Evolutionary conservation across 2,113 vertebrate genomes (phyloP).

Genomic region (Lichenostomus cassidix): DNA sequence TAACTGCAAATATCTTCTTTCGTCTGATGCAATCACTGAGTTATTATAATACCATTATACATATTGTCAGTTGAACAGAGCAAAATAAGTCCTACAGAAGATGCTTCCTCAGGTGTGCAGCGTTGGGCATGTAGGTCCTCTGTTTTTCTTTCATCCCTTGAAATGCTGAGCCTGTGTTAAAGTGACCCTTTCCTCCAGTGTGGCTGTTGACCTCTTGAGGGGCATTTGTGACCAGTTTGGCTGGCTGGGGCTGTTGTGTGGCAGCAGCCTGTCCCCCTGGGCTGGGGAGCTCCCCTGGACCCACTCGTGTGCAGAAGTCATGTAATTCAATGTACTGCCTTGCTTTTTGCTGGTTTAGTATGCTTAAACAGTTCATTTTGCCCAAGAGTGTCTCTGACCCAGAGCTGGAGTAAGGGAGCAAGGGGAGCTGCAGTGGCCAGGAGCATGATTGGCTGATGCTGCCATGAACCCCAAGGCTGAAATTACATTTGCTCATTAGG

Average conservation of each 20-base stretch:
- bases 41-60: neutral
- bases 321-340: neutral
- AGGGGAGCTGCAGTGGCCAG: neutral
- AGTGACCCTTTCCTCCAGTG: fast-evolving
- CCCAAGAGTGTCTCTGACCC: fast-evolving
- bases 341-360: neutral
- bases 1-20: neutral
- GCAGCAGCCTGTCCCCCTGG: neutral
- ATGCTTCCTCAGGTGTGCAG: neutral
- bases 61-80: neutral
- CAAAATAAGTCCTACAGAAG: neutral
- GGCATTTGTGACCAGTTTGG: neutral
- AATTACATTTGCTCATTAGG: neutral
- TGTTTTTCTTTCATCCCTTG: neutral
- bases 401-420: neutral
- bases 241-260: neutral
- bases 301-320: fast-evolving
- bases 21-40: neutral
- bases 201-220: neutral
- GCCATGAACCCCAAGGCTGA: neutral
- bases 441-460: neutral
- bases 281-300: neutral
- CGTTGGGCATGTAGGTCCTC: neutral
- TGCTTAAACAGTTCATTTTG: neutral
- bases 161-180: neutral